These are phyloP conservation scores for Petroica traversi DNA, from an alignment of 2,113 vertebrate species.

Conservation along the genomic window DNA sequence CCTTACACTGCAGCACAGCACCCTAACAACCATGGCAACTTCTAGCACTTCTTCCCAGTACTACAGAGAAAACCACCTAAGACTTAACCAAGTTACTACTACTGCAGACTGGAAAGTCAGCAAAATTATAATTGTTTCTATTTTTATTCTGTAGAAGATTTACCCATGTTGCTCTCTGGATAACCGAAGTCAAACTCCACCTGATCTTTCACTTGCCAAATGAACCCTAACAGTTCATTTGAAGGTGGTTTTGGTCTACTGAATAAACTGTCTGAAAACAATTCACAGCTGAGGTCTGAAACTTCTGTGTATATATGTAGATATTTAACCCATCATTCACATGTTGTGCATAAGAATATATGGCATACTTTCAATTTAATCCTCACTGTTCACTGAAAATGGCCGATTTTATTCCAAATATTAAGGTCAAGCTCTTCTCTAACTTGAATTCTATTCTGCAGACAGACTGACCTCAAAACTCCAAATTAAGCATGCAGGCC, in stretches of 20 bases:
- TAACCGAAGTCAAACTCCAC: not conserved
- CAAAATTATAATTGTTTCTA: not conserved
- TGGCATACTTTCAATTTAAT: not conserved
- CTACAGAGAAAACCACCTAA: not conserved
- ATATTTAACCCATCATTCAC: not conserved
- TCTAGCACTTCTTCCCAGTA: not conserved
- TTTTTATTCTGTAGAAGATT: not conserved
- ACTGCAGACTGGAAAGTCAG: not conserved
- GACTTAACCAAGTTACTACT: not conserved
- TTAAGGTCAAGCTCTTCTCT: not conserved
- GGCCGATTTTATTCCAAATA: not conserved
- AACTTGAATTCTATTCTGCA: not conserved
- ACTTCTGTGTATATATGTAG: not conserved
- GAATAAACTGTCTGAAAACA: not conserved
- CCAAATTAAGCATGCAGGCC: not conserved
- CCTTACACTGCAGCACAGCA: not conserved
- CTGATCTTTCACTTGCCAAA: not conserved
- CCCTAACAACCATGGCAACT: not conserved
- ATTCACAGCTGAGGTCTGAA: not conserved
- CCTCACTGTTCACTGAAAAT: not conserved
- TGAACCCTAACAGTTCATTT: not conserved
- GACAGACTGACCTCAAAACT: not conserved
- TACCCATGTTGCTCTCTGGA: rapidly evolving
- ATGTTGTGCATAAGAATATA: not conserved
- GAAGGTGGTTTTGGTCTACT: not conserved